A percentile compares a stretch with the other conserved stretches of the same genome.
These are phyloP conservation scores for Nomada lathburiana DNA, from an alignment of 2,888 invertebrate genomes.

Conservation along the genomic window DNA sequence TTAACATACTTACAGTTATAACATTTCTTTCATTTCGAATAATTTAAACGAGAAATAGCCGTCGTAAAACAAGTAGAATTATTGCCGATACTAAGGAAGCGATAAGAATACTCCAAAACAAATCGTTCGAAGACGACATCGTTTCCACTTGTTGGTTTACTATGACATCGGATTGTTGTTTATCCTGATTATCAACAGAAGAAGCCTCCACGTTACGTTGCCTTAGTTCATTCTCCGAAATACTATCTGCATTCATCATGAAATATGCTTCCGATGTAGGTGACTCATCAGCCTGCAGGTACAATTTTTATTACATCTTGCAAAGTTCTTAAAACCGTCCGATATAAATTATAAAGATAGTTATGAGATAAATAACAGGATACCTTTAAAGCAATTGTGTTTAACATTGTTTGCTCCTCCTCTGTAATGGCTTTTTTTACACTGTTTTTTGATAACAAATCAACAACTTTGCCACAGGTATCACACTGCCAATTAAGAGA, in stretches of 20 bases:
- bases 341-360: background rate
- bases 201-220: constrained; percentile 74
- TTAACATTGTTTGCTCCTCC: constrained; percentile 86
- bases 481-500: constrained; percentile 88
- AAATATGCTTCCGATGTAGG: constrained; percentile 69
- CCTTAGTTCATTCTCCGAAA: constrained; percentile 73
- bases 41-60: constrained; percentile 85
- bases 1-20: constrained; percentile 68
- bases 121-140: constrained; percentile 84
- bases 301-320: background rate
- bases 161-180: constrained; percentile 81
- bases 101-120: constrained; percentile 85
- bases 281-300: constrained; percentile 78
- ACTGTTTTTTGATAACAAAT: constrained; percentile 84
- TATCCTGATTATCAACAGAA: constrained; percentile 62
- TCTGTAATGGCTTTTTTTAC: constrained; percentile 84
- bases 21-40: constrained; percentile 51
- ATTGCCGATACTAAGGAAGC: constrained; percentile 85
- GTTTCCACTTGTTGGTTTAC: constrained; percentile 77
- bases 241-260: constrained; percentile 56
- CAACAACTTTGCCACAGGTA: constrained; percentile 87
- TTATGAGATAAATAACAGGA: background rate
- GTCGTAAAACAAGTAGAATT: constrained; percentile 84
- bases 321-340: background rate
- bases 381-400: constrained; percentile 86